Evolutionary conservation across 2,888 invertebrate genomes (phyloP).

Genomic region (Mythimna pallens): DNA sequence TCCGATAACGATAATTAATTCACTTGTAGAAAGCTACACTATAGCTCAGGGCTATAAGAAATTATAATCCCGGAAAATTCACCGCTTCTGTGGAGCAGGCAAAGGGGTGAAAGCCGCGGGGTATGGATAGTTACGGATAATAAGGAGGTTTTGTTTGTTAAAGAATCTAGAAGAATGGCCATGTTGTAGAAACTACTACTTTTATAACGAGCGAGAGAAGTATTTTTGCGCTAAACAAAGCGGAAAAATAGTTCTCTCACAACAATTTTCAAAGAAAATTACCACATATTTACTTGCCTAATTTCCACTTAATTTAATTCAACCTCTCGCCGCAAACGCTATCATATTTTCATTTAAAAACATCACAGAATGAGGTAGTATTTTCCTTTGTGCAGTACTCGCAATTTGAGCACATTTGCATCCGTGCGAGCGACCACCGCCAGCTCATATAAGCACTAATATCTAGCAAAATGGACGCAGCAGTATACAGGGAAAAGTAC

Average conservation of each 20-base stretch:
- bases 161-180: neutral
- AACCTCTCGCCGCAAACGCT: conserved; percentile 17
- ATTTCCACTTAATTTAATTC: conserved; percentile 11
- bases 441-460: conserved; percentile 50
- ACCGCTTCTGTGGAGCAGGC: neutral
- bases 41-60: neutral
- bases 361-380: conserved; percentile 33
- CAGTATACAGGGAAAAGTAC: neutral
- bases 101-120: neutral
- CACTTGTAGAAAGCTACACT: neutral
- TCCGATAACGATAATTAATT: neutral
- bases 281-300: conserved; percentile 4
- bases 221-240: too few relatives aligned
- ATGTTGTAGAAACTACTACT: neutral
- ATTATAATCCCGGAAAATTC: neutral
- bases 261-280: neutral
- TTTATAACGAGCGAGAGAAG: neutral
- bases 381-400: conserved; percentile 42
- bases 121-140: neutral
- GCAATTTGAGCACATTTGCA: conserved; percentile 53
- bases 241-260: neutral
- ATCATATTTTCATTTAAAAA: conserved; percentile 45
- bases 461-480: conserved; percentile 45
- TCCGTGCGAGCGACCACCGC: conserved; percentile 29
- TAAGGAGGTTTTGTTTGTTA: neutral